Evolutionary conservation across 2,888 invertebrate genomes (phyloP).

Genomic region (Oxytorus armatus): DNA sequence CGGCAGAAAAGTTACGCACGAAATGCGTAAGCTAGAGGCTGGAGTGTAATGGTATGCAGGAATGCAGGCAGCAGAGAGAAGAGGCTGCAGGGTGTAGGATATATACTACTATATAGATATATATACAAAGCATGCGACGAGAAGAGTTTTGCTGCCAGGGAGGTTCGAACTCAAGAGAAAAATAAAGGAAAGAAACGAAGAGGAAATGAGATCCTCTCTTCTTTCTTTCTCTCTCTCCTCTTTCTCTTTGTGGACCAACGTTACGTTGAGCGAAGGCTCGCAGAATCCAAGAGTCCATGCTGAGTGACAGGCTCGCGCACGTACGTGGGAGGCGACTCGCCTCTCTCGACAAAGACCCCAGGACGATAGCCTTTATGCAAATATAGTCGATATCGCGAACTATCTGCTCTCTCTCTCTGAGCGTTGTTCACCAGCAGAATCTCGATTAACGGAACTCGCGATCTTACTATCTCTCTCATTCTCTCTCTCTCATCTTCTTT

Average conservation of each 20-base stretch:
- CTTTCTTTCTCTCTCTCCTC: constrained; percentile 47
- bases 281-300: constrained; percentile 74
- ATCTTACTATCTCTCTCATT: constrained; percentile 42
- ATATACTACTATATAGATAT: constrained; percentile 12
- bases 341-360: constrained; percentile 77
- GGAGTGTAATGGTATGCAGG: constrained; percentile 82
- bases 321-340: constrained; percentile 81
- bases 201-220: constrained; percentile 66
- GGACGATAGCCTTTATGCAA: constrained; percentile 81
- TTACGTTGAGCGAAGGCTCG: constrained; percentile 70
- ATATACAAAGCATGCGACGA: constrained; percentile 42
- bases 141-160: constrained; percentile 73
- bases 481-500: constrained; percentile 43
- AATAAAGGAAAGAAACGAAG: constrained; percentile 57
- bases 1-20: constrained; percentile 71
- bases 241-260: constrained; percentile 40
- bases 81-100: constrained; percentile 76
- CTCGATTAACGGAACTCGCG: constrained; percentile 67
- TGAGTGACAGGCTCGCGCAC: constrained; percentile 82
- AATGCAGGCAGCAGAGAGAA: constrained; percentile 78
- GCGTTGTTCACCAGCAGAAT: constrained; percentile 61
- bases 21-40: constrained; percentile 78
- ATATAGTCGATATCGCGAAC: constrained; percentile 74
- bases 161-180: constrained; percentile 75
- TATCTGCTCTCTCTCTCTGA: constrained; percentile 63